Evolutionary conservation across 2,797 vertebrate species (phyloP).

Genomic region (Sternarchorhynchus goeldii): DNA sequence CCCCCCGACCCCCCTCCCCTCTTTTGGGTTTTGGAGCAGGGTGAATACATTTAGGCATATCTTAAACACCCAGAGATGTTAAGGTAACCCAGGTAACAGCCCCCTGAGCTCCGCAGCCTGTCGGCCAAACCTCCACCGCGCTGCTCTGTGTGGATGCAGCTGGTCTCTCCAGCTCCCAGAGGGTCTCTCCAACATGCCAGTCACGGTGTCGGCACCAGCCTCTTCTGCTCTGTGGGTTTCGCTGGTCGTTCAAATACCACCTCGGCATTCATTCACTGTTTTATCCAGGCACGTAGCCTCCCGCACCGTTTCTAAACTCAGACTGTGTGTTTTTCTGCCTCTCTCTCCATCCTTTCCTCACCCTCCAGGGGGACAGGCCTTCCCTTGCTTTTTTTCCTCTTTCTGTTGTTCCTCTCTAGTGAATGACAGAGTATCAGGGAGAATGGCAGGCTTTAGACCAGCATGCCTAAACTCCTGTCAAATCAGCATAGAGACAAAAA

Average conservation of each 20-base stretch:
- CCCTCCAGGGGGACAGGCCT: constrained; percentile 8
- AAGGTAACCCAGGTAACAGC: neutral
- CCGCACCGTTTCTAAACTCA: constrained; percentile 37
- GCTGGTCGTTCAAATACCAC: neutral
- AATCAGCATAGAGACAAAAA: constrained; percentile 19
- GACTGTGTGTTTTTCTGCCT: constrained; percentile 22
- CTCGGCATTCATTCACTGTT: neutral
- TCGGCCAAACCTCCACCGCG: neutral
- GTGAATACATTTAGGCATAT: neutral
- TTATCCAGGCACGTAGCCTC: neutral
- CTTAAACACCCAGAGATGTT: neutral
- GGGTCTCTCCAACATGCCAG: constrained; percentile 1
- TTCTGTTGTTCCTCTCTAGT: constrained; percentile 43
- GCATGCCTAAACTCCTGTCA: constrained; percentile 40
- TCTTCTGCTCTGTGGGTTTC: neutral
- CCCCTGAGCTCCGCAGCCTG: neutral
- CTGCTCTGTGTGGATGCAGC: constrained; percentile 22
- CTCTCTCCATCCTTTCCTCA: constrained; percentile 13
- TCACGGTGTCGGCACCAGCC: too few species aligned
- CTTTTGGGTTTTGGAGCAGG: neutral
- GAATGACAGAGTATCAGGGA: constrained; percentile 30
- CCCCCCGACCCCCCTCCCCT: too few species aligned
- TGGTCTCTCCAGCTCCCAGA: neutral
- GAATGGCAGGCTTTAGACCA: constrained; percentile 5
- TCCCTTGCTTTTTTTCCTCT: neutral